Conservation (phyloP, 2,113 vertebrate genomes). For the Xiphophorus hellerii region DNA sequence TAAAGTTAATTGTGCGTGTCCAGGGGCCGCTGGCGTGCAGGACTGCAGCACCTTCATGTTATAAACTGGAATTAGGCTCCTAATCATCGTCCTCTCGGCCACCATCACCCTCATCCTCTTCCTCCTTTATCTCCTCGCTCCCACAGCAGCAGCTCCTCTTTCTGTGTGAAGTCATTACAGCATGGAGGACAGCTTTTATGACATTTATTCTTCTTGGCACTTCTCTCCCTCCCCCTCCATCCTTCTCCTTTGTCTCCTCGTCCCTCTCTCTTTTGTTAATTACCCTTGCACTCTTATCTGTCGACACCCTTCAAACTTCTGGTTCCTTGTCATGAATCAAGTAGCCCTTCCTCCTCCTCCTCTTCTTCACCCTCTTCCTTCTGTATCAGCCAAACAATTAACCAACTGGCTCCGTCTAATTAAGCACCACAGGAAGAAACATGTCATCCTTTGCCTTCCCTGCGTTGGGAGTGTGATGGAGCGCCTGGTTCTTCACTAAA, state of each 20-base stretch:
- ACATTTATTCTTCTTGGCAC: constrained; percentile 68
- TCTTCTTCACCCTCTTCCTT: constrained; percentile 17
- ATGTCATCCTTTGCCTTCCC: constrained; percentile 23
- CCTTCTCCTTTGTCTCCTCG: constrained; percentile 32
- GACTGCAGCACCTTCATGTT: constrained; percentile 39
- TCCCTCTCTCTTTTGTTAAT: constrained; percentile 72
- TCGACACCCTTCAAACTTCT: constrained; percentile 68
- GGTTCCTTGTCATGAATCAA: constrained; percentile 72
- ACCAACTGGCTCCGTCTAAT: constrained; percentile 62
- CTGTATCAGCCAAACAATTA: constrained; percentile 70
- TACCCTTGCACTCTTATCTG: constrained; percentile 72
- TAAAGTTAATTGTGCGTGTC: constrained; percentile 42
- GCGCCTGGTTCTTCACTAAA: constrained; percentile 1
- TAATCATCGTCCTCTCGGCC: constrained; percentile 46
- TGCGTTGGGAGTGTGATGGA: not conserved
- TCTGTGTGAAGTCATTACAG: constrained; percentile 63
- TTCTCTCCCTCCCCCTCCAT: constrained; percentile 14
- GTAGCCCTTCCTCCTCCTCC: constrained; percentile 17
- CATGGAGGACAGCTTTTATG: constrained; percentile 66
- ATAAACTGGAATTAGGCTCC: constrained; percentile 61
- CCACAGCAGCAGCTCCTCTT: constrained; percentile 35
- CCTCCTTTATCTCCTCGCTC: constrained; percentile 57
- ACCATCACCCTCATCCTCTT: constrained; percentile 29
- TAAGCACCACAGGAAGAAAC: constrained; percentile 44
- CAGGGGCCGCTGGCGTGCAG: constrained; percentile 19